Percentiles rank a stretch among this genome's conserved stretches.
phyloP scores from a whole-genome alignment of 2,113 vertebrate genomes.

The Natator depressus region DNA sequence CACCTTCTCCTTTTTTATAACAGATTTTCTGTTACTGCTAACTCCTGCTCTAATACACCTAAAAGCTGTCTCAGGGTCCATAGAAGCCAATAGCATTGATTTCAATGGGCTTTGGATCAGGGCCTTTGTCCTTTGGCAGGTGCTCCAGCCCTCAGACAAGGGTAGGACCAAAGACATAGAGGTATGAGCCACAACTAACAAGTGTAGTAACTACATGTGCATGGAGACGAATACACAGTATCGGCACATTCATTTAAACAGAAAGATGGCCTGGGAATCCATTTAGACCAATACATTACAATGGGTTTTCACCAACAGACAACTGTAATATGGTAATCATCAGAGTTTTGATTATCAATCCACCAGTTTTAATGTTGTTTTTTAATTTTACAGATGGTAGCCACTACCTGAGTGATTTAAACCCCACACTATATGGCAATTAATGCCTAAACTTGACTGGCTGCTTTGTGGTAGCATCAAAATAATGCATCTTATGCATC shows the following conservation, averaged over 20 bases:
- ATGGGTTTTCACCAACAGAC: constrained; percentile 39
- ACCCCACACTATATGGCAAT: background rate
- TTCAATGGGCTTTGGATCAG: constrained; percentile 52
- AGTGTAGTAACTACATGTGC: background rate
- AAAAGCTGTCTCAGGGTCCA: constrained; percentile 32
- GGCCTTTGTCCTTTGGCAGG: constrained; percentile 20
- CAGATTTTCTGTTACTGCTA: background rate
- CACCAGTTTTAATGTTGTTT: constrained; percentile 13
- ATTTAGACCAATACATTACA: background rate
- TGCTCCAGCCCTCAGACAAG: constrained; percentile 24
- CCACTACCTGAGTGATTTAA: background rate
- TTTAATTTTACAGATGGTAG: background rate
- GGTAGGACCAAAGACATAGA: constrained; percentile 19
- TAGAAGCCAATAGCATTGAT: constrained; percentile 42
- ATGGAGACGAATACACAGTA: constrained; percentile 42
- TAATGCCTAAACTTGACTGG: background rate
- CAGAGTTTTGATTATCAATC: constrained; percentile 13
- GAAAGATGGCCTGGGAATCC: constrained; percentile 37
- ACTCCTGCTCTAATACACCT: background rate
- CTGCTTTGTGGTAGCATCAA: background rate
- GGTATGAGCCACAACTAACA: constrained; percentile 39
- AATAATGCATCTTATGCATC: background rate
- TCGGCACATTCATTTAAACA: constrained; percentile 56
- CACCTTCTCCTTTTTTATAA: background rate
- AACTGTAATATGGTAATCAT: background rate